Percentiles rank a stretch among this genome's conserved stretches.
Conservation (phyloP, 2,113 vertebrate genomes). For the Oncorhynchus masou region DNA sequence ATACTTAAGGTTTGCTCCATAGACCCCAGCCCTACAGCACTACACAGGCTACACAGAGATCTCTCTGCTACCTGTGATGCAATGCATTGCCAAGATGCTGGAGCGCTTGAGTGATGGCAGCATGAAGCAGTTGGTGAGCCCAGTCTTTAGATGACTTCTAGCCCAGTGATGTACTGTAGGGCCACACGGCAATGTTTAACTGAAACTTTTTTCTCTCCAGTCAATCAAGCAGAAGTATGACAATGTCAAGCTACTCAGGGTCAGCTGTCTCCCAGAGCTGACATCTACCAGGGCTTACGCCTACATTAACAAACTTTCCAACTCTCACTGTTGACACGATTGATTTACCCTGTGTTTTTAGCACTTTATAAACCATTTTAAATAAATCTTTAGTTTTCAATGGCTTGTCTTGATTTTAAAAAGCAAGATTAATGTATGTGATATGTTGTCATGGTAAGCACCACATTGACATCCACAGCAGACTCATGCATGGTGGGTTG, state of each 20-base stretch:
- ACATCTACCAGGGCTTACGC: neutral
- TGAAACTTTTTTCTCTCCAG: neutral
- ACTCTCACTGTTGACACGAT: neutral
- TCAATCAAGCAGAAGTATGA: neutral
- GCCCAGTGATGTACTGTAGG: neutral
- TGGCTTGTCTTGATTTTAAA: neutral
- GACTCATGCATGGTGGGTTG: neutral
- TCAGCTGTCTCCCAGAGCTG: neutral
- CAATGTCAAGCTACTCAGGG: neutral
- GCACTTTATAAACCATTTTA: neutral
- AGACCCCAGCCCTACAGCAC: conserved; percentile 4
- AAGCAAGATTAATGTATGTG: neutral
- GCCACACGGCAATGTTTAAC: neutral
- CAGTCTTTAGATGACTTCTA: neutral
- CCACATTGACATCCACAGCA: neutral
- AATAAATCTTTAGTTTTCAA: neutral
- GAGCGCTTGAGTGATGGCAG: conserved; percentile 47
- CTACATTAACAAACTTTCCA: neutral
- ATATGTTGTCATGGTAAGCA: neutral
- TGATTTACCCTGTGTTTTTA: neutral
- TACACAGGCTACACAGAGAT: conserved; percentile 22
- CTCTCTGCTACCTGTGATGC: conserved; percentile 25
- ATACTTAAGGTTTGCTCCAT: no score
- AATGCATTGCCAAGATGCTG: conserved; percentile 55
- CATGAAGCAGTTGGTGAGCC: conserved; percentile 35